phyloP scores from a whole-genome alignment of 2,888 invertebrate genomes.

The Cremastobaeus sp. region DNA sequence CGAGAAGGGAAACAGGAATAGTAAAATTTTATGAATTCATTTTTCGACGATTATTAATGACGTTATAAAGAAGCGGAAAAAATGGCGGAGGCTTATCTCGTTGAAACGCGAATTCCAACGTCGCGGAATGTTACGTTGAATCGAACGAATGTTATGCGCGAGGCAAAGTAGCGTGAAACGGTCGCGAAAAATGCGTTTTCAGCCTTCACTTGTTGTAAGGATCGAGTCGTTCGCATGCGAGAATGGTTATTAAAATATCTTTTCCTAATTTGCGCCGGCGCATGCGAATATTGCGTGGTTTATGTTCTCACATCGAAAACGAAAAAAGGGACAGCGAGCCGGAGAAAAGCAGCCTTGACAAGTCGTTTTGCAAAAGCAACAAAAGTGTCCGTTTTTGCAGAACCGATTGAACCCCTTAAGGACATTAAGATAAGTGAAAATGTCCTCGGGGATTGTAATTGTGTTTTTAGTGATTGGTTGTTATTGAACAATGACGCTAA shows the following conservation, averaged over 20 bases:
- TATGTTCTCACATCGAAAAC: conserved; percentile 34
- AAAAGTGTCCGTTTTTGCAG: conserved; percentile 1
- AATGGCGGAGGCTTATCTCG: conserved; percentile 16
- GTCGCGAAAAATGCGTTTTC: conserved; percentile 40
- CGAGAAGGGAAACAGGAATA: too few relatives aligned
- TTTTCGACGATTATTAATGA: too few relatives aligned
- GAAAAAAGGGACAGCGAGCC: conserved; percentile 12
- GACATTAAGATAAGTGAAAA: conserved; percentile 17
- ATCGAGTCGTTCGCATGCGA: conserved; percentile 19
- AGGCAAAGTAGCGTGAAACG: conserved; percentile 39
- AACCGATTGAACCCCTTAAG: neutral
- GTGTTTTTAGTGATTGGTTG: neutral
- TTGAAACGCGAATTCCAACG: conserved; percentile 35
- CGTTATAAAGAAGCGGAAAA: neutral
- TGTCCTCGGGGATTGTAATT: conserved; percentile 3
- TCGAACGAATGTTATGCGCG: conserved; percentile 42
- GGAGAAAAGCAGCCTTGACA: conserved; percentile 11
- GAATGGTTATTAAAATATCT: conserved; percentile 46
- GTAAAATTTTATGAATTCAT: too few relatives aligned
- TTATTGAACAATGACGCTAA: conserved; percentile 17
- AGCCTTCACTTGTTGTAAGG: conserved; percentile 32
- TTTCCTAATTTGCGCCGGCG: conserved; percentile 40
- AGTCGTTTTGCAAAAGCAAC: neutral
- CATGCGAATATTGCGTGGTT: conserved; percentile 25
- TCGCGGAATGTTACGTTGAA: conserved; percentile 42